These are phyloP conservation scores for Acromyrmex charruanus DNA, from an alignment of 1,140 invertebrate species.

Conservation along the genomic window DNA sequence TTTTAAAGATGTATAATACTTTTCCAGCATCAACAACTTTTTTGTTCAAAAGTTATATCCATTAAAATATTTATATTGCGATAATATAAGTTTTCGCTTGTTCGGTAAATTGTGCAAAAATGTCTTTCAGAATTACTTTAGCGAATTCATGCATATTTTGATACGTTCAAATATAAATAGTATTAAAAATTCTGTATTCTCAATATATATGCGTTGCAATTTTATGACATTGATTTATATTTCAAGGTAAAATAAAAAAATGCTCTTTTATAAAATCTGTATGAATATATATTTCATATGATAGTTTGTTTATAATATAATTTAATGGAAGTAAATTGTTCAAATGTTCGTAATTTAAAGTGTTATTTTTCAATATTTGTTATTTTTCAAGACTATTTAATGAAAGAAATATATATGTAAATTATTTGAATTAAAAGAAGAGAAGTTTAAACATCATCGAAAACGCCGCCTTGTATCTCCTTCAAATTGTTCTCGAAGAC, in stretches of 20 bases:
- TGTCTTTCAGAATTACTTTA: background rate
- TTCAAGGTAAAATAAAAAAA: slow-evolving; percentile 12
- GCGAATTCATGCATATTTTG: background rate
- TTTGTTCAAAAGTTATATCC: background rate
- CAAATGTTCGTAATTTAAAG: background rate
- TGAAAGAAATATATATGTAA: background rate
- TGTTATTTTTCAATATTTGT: background rate
- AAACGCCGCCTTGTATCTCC: slow-evolving; percentile 74
- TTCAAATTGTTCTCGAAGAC: slow-evolving; percentile 67
- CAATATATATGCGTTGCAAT: background rate
- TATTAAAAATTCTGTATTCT: background rate
- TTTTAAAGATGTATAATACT: background rate
- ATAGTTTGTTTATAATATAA: background rate
- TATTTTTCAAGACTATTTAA: slow-evolving; percentile 14
- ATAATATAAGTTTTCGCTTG: background rate
- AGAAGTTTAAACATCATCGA: slow-evolving; percentile 71
- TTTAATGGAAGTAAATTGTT: background rate
- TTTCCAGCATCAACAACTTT: background rate
- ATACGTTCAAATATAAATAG: background rate
- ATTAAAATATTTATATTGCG: background rate
- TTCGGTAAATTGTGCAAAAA: background rate
- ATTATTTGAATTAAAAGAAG: background rate
- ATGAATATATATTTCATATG: slow-evolving; percentile 10
- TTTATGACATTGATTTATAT: background rate
- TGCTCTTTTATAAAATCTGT: background rate